phyloP scores from a whole-genome alignment of 2,888 invertebrate species.

The Disparrhopalites patrizii region DNA sequence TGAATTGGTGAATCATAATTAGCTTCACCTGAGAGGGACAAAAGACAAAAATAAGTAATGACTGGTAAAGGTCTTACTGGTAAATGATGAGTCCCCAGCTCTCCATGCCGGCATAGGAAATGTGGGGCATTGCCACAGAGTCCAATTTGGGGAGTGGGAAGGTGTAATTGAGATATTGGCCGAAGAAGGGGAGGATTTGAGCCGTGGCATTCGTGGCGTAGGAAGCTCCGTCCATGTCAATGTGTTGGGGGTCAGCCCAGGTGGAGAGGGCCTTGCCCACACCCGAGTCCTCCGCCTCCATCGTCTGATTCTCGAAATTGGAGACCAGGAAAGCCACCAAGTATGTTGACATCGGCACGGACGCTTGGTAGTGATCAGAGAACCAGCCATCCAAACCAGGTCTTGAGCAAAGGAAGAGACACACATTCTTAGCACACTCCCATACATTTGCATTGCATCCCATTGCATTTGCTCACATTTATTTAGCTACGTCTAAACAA shows the following conservation, averaged over 20 bases:
- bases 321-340: conserved; percentile 58
- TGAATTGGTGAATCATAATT: not conserved
- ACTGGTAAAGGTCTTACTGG: conserved; percentile 23
- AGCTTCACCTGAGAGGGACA: too few species aligned
- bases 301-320: conserved; percentile 7
- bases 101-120: conserved; percentile 40
- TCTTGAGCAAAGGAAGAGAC: conserved; percentile 26
- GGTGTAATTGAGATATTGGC: conserved; percentile 65
- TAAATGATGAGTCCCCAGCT: conserved; percentile 37
- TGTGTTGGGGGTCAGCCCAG: conserved; percentile 17
- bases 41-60: too few species aligned
- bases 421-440: too few species aligned
- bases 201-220: conserved; percentile 11
- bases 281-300: not conserved
- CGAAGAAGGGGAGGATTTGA: conserved; percentile 54
- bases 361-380: conserved; percentile 69
- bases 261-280: not conserved
- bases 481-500: too few species aligned
- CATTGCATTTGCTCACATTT: too few species aligned
- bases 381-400: conserved; percentile 54
- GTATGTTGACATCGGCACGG: conserved; percentile 91
- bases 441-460: too few species aligned
- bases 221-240: not conserved
- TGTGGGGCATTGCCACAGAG: conserved; percentile 43
- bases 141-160: conserved; percentile 59